Percentiles rank a stretch among this genome's conserved stretches.
Evolutionary conservation across 2,888 invertebrate genomes (phyloP).

Genomic region (Scaptodrosophila latifasciaeformis): DNA sequence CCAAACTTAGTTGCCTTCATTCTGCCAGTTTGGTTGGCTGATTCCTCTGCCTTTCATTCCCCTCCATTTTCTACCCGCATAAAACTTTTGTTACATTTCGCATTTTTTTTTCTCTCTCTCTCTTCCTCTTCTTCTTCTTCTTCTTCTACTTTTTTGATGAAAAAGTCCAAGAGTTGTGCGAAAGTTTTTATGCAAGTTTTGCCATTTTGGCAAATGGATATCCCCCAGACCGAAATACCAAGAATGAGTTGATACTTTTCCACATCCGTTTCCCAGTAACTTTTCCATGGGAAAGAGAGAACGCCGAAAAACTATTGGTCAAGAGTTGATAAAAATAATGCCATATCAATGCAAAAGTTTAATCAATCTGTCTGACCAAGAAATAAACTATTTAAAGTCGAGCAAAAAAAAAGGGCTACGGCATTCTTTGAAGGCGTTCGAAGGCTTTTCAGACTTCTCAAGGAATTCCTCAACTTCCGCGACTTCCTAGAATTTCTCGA

Average conservation of each 20-base stretch:
- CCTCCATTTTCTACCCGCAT: constrained; percentile 49
- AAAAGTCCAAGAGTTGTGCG: constrained; percentile 68
- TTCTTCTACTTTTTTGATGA: constrained; percentile 50
- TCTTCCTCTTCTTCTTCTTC: neutral
- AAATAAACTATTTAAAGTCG: no score
- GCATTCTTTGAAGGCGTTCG: no score
- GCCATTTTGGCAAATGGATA: constrained; percentile 68
- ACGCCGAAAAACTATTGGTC: no score
- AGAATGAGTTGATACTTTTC: no score
- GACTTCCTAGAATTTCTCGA: no score
- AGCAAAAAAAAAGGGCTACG: no score
- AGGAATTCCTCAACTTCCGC: no score
- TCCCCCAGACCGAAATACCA: constrained; percentile 31
- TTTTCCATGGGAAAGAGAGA: no score
- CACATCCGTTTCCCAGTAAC: no score
- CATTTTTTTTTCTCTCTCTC: constrained; percentile 46
- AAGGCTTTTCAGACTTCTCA: no score
- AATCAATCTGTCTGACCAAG: constrained; percentile 51
- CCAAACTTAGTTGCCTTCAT: neutral
- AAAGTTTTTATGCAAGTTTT: constrained; percentile 66
- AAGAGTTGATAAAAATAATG: no score
- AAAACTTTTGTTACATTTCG: constrained; percentile 60
- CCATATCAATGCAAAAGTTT: constrained; percentile 49
- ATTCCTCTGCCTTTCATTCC: constrained; percentile 1
- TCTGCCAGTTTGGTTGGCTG: constrained; percentile 6